These are phyloP conservation scores for Genyomyrus donnyi DNA, from an alignment of 2,113 vertebrate species.

Conservation along the genomic window DNA sequence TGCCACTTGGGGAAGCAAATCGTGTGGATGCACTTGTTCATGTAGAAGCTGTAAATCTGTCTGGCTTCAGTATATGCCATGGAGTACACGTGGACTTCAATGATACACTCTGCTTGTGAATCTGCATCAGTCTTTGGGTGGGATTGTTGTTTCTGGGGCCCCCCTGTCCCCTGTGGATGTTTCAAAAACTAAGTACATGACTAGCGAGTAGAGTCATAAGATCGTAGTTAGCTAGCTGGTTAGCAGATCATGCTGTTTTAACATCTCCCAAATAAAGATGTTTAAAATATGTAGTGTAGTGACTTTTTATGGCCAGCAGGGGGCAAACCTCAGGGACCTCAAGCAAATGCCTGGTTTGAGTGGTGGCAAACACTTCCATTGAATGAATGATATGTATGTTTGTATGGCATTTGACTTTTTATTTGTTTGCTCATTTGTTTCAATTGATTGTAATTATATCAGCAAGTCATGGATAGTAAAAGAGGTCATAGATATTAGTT, in stretches of 20 bases:
- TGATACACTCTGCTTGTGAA: neutral
- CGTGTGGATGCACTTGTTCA: neutral
- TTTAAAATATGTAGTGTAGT: neutral
- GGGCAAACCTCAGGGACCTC: neutral
- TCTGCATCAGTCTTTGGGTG: neutral
- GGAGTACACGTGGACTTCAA: neutral
- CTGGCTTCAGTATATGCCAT: neutral
- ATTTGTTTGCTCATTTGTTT: neutral
- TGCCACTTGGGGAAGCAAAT: neutral
- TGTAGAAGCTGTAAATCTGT: neutral
- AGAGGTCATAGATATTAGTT: neutral
- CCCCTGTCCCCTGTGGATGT: too few relatives aligned
- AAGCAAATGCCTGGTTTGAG: neutral
- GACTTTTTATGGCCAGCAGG: neutral
- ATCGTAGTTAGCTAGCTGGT: neutral
- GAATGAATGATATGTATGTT: neutral
- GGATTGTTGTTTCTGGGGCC: neutral
- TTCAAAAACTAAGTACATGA: neutral
- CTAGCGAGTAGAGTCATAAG: neutral
- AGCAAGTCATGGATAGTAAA: neutral
- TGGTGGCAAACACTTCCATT: neutral
- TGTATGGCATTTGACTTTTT: neutral
- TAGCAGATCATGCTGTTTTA: neutral
- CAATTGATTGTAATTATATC: neutral
- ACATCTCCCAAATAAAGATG: neutral